Evolutionary conservation across 2,888 invertebrate genomes (phyloP), one percentile per base, ranked within the genome.

Genomic region (Lasioglossum leucozonium): DNA sequence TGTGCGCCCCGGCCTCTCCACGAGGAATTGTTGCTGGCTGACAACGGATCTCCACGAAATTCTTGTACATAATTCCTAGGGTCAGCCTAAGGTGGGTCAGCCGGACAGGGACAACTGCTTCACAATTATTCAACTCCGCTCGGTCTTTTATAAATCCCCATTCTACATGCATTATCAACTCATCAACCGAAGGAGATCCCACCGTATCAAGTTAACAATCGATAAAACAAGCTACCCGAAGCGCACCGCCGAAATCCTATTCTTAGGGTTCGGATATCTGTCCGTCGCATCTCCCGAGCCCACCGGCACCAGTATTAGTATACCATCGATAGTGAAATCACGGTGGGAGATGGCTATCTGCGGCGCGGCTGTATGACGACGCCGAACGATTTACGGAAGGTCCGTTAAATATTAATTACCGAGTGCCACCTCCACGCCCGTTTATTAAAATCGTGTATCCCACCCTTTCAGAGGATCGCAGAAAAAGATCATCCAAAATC

Each of bases 1-100:
- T 16, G 47, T 37, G n/a, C 62, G 65, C 71, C 40, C 65, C 44
- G 75, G 79, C 81, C 84, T 84, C 58, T 79, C 84, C 86, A 74
- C 69, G 82, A 82, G 88, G 88, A 88, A 88, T 86, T 73, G 85
- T 88, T 84, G 81, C 79, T 79, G 40, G 74, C 4, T 47, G 18
- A 6, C 18, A 18, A 47, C 47, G 18, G 18, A 18, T 22, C 16
- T 5, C 4, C 44, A 47, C 47, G 8, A 47, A 47, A 47, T 22
- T 47, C 47, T 8, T 47, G 18, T 8, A 47, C 47, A 22, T 47
- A 47, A 47, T 51, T 51, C 51, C 1, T 22, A 22, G 51, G 51
- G 22, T 51, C 8, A 22, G 22, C 10, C 22, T n/a, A n/a, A n/a
- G n/a, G 22, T 10, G 22, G 22, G 51, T 51, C 10, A 51, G 47